Evolutionary conservation across 1,140 invertebrate species (phyloP), one percentile per base, ranked within the genome.

Genomic region (Drosophila subobscura): DNA sequence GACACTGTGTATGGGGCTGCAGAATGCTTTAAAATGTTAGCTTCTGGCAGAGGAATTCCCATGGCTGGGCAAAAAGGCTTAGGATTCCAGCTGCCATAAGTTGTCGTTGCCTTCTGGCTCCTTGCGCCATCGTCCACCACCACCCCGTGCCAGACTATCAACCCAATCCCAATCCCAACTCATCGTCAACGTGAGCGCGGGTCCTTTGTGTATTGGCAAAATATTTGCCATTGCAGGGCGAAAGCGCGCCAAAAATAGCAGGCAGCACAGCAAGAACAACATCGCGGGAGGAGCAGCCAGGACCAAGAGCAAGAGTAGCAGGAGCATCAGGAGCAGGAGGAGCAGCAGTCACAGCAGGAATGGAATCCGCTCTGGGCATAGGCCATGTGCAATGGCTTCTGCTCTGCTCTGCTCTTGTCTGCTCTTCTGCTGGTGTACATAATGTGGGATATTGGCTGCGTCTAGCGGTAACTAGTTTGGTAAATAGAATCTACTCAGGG

Each of bases 151-250:
- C 37, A 33, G 29, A 33, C 29, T 0, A 33, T 56, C 53, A 22
- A 47, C 59, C 53, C 29, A 27, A 20, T 20, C 55, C 42, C 10
- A 14, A 53, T 33, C 57, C 54, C 44, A 41, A 49, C 54, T 64
- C 63, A 63, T 68, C 77, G 81, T 79, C 80, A 85, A 85, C 81
- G 81, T 85, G 81, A 86, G 80, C 80, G 60, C 66, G 65, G 37
- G 57, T 88, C 83, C 75, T 81, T 46, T 4, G 83, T 52, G 83
- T 86, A 86, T 86, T 86, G 83, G 83, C 80, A 88, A 86, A 86
- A 88, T 88, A 86, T 86, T 86, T 86, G 74, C 83, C 80, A 86
- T 88, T 88, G 83, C 83, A 63, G 74, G 68, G 84, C 83, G 64
- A 67, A 71, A 74, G 74, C 71, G 81, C 80, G 78, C 80, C 79